phyloP scores from a whole-genome alignment of 2,797 vertebrate genomes.

The Lepilemur septentrionalis region DNA sequence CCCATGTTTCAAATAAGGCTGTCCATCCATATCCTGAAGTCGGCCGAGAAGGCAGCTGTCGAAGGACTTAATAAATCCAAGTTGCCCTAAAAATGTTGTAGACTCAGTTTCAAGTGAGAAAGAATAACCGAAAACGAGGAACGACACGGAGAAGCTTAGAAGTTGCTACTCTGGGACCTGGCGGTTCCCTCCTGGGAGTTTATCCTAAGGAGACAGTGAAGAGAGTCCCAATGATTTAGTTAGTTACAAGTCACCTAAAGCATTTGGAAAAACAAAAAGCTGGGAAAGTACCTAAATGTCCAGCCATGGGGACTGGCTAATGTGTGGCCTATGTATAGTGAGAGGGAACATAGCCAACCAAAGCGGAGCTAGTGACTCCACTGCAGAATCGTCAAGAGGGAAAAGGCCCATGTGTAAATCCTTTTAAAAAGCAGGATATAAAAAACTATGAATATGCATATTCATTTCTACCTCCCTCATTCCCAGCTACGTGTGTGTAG shows the following conservation, averaged over 20 bases:
- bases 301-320: not conserved
- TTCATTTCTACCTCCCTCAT: not conserved
- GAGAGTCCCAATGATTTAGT: not conserved
- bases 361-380: not conserved
- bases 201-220: not conserved
- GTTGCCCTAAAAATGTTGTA: not conserved
- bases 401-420: not conserved
- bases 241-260: not conserved
- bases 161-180: not conserved
- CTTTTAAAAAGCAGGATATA: not conserved
- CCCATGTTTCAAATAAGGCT: not conserved
- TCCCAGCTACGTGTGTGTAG: not conserved
- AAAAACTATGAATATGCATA: not conserved
- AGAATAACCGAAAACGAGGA: not conserved
- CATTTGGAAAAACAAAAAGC: not conserved
- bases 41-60: not conserved
- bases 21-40: not conserved
- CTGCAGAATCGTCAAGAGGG: not conserved
- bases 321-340: not conserved
- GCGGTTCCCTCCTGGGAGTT: not conserved
- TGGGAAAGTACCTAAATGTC: conserved; percentile 35
- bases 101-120: not conserved
- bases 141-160: not conserved
- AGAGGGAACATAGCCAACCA: not conserved
- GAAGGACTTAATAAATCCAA: not conserved